phyloP scores from a whole-genome alignment of 2,797 vertebrate species.

The Scolopax rusticola region DNA sequence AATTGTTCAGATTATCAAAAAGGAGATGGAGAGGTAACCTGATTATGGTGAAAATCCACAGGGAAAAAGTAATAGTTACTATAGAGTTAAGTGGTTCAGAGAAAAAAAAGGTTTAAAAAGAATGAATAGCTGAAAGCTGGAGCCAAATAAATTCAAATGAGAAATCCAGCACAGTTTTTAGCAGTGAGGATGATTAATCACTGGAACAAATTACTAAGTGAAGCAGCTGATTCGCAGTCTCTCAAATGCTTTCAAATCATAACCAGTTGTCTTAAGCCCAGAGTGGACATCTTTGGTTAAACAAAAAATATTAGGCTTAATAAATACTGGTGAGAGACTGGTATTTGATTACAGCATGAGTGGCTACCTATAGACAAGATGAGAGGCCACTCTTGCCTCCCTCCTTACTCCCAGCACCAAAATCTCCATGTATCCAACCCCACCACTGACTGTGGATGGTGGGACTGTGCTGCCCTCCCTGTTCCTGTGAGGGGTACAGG shows the following conservation, averaged over 20 bases:
- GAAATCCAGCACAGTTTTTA: constrained; percentile 1
- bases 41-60: background rate
- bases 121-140: constrained; percentile 17
- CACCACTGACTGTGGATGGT: fast-evolving
- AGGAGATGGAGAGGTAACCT: background rate
- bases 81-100: background rate
- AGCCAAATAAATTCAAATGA: background rate
- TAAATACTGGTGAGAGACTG: background rate
- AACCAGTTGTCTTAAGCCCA: background rate
- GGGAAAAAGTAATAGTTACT: background rate
- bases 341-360: background rate
- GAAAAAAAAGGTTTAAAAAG: background rate
- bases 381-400: background rate
- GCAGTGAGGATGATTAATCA: constrained; percentile 2
- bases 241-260: background rate
- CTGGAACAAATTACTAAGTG: background rate
- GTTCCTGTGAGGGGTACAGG: fast-evolving
- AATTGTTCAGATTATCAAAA: background rate
- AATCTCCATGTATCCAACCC: fast-evolving
- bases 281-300: background rate
- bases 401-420: background rate
- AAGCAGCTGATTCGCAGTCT: background rate
- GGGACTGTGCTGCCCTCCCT: background rate
- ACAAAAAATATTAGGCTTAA: background rate
- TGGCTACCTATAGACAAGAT: background rate